A percentile compares a stretch with the other conserved stretches of the same genome.
Conservation (phyloP, 2,797 vertebrate species). For the Ptychobarbus kaznakovi region DNA sequence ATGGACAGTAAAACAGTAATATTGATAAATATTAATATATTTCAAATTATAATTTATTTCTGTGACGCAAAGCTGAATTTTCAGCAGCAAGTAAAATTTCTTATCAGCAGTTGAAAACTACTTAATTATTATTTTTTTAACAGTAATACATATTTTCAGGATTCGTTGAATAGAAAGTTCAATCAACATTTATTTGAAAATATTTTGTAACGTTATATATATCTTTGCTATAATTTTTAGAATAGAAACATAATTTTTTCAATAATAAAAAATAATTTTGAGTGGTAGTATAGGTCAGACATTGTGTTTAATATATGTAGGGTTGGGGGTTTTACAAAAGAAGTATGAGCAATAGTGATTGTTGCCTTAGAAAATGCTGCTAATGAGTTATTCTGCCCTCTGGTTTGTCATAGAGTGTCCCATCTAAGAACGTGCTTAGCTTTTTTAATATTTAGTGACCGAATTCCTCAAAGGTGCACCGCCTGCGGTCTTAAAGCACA, state of each 20-base stretch:
- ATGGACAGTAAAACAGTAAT: not conserved
- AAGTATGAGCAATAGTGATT: not conserved
- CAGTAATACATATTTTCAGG: not conserved
- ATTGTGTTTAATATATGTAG: not conserved
- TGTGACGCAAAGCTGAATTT: not conserved
- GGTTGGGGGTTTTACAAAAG: not conserved
- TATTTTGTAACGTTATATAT: not conserved
- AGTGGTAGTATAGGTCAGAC: not conserved
- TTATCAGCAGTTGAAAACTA: too few relatives aligned
- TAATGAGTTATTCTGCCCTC: constrained; percentile 7
- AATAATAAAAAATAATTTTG: not conserved
- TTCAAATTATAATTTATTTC: not conserved
- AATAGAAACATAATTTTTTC: not conserved
- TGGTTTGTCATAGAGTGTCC: constrained; percentile 14
- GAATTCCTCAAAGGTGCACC: not conserved
- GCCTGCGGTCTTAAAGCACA: not conserved
- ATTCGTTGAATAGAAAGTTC: too few relatives aligned
- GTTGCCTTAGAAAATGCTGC: not conserved
- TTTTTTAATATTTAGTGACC: not conserved
- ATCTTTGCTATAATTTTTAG: not conserved
- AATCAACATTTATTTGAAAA: not conserved
- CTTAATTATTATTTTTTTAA: too few relatives aligned
- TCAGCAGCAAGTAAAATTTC: not conserved
- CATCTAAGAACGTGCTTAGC: not conserved
- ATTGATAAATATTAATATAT: not conserved